Evolutionary conservation across 2,888 invertebrate genomes (phyloP).

Genomic region (Trissolcus brochymenae): DNA sequence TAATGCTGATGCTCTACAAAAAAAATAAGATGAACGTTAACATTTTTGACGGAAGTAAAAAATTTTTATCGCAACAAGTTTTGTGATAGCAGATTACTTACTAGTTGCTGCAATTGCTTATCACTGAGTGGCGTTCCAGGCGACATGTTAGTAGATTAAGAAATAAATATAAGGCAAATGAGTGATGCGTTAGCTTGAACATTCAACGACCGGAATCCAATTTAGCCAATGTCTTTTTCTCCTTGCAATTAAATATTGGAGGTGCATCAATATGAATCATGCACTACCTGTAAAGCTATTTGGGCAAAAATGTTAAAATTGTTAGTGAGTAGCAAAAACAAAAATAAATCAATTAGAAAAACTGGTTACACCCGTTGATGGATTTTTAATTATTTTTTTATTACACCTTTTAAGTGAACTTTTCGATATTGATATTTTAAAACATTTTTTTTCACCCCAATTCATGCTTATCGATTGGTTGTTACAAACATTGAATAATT

Average conservation of each 20-base stretch:
- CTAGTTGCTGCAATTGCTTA: constrained; percentile 80
- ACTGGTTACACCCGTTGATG: neutral
- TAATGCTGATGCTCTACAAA: constrained; percentile 87
- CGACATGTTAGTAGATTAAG: constrained; percentile 70
- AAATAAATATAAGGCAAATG: constrained; percentile 57
- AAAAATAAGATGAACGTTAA: constrained; percentile 5
- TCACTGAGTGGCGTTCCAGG: constrained; percentile 74
- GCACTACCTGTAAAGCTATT: constrained; percentile 66
- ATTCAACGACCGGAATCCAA: constrained; percentile 43
- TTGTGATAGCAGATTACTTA: constrained; percentile 71
- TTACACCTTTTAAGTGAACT: too few species aligned
- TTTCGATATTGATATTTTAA: too few species aligned
- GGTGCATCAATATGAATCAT: constrained; percentile 60
- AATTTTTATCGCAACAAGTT: constrained; percentile 14
- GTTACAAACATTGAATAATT: too few species aligned
- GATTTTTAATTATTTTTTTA: neutral
- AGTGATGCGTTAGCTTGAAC: constrained; percentile 47
- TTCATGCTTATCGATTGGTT: too few species aligned
- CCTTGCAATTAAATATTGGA: constrained; percentile 49
- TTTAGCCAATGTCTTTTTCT: constrained; percentile 42
- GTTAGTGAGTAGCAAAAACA: constrained; percentile 27
- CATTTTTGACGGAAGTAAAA: constrained; percentile 2
- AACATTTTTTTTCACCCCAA: too few species aligned
- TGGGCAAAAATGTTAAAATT: constrained; percentile 53
- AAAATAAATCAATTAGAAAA: too few species aligned